phyloP scores from a whole-genome alignment of 2,113 vertebrate species.

The Sula dactylatra region DNA sequence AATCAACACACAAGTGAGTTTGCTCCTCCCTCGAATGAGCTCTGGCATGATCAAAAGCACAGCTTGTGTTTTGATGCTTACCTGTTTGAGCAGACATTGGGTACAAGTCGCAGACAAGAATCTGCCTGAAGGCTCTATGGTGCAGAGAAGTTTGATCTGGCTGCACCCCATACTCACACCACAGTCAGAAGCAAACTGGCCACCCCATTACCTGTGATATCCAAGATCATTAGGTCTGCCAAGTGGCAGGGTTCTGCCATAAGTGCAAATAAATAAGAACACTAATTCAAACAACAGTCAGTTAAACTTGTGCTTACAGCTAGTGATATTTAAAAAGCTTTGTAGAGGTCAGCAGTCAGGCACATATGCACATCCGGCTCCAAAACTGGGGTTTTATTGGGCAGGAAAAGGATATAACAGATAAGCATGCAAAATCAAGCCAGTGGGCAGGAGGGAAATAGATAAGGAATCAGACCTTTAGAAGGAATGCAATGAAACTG shows the following conservation, averaged over 20 bases:
- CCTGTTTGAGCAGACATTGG: neutral
- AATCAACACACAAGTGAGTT: neutral
- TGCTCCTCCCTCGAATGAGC: neutral
- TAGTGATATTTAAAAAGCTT: neutral
- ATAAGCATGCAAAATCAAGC: constrained; percentile 38
- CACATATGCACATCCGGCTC: neutral
- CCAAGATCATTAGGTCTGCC: neutral
- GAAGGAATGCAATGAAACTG: neutral
- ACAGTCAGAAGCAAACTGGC: neutral
- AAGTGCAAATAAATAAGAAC: neutral
- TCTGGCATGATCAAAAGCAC: neutral
- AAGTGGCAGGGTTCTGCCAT: neutral
- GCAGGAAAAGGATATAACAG: constrained; percentile 51
- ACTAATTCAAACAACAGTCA: neutral
- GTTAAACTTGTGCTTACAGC: neutral
- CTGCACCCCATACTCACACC: neutral
- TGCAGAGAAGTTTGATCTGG: neutral
- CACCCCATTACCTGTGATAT: neutral
- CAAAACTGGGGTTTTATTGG: constrained; percentile 48
- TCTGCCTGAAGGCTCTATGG: neutral
- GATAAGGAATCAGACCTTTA: constrained; percentile 34
- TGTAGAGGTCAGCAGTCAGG: constrained; percentile 12
- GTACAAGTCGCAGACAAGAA: neutral
- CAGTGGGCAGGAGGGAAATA: constrained; percentile 4
- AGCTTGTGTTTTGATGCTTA: neutral